These are phyloP conservation scores for Tinamus major DNA, from an alignment of 2,797 vertebrate species.

Conservation along the genomic window DNA sequence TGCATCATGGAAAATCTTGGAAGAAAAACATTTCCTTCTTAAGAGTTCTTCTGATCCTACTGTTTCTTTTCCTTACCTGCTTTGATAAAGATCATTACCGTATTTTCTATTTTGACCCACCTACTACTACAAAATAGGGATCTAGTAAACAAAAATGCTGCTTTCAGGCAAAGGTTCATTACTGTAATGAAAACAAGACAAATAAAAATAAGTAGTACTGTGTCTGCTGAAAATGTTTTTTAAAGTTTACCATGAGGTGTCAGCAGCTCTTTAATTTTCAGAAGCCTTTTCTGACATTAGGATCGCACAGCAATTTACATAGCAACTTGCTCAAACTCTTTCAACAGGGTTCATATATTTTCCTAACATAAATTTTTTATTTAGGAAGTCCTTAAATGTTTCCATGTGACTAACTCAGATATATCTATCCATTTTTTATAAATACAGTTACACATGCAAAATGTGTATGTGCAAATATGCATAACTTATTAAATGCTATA, in stretches of 20 bases:
- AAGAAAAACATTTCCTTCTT: neutral
- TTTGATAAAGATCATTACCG: neutral
- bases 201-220: neutral
- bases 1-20: neutral
- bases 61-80: neutral
- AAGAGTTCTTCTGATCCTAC: neutral
- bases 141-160: neutral
- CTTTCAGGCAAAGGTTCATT: neutral
- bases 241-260: constrained; percentile 72
- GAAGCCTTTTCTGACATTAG: constrained; percentile 49
- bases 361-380: neutral
- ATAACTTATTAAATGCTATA: neutral
- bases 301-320: neutral
- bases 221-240: constrained; percentile 41
- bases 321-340: neutral
- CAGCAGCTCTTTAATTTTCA: constrained; percentile 76
- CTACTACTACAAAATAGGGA: neutral
- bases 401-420: neutral
- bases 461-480: too few relatives aligned
- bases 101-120: neutral
- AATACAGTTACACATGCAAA: neutral
- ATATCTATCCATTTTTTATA: neutral
- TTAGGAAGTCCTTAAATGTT: neutral
- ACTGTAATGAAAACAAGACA: neutral
- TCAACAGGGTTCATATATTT: neutral